Evolutionary conservation across 2,113 vertebrate genomes (phyloP).

Genomic region (Seriola aureovittata): DNA sequence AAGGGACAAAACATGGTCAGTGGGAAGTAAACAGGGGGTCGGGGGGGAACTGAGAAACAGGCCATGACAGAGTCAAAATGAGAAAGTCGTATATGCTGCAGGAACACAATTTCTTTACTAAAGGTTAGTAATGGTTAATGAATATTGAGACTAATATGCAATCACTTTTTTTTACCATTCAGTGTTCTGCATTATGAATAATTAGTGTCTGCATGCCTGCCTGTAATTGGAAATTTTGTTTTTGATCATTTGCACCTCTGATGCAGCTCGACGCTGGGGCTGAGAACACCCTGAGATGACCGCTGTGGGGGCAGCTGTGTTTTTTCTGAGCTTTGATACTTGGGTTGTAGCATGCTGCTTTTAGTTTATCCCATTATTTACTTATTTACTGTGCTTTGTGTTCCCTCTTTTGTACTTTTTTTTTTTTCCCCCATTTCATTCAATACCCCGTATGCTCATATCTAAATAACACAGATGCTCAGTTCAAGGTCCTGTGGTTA

Average conservation of each 20-base stretch:
- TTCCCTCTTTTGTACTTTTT: neutral
- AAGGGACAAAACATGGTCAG: no score
- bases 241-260: neutral
- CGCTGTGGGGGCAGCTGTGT: no score
- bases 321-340: neutral
- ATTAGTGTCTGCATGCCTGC: neutral
- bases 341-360: neutral
- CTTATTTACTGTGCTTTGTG: neutral
- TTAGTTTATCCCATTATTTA: neutral
- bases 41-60: no score
- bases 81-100: neutral
- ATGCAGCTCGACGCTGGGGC: neutral
- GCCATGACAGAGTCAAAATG: no score
- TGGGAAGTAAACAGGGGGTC: no score
- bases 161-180: neutral
- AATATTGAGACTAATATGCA: neutral
- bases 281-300: neutral
- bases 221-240: neutral
- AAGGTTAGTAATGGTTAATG: neutral
- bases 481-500: neutral
- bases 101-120: neutral
- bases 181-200: constrained; percentile 12
- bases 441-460: no score
- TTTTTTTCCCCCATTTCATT: neutral
- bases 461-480: no score